Evolutionary conservation across 1,140 invertebrate species (phyloP), one percentile per base, ranked within the genome.

Genomic region (Orchesella cincta): DNA sequence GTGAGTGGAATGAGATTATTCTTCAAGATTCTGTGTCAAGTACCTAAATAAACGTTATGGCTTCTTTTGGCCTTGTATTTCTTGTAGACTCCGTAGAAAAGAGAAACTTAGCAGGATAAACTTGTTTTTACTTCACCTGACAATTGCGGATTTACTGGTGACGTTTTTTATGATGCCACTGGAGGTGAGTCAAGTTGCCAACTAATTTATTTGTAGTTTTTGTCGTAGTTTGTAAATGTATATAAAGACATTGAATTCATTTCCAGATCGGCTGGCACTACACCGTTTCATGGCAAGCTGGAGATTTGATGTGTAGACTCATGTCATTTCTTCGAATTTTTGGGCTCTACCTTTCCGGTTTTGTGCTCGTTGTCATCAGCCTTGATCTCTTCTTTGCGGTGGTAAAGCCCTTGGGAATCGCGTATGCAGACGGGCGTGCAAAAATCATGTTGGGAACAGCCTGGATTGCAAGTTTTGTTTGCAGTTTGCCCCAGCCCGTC

Each of bases 371-470:
- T 57, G 94, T 93, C 85, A 95, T 95, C 85, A 93, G 93, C 81
- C 86, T 95, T 72, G 93, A 95, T 86, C 78, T 93, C 86, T 96
- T 94, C 87, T 93, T 92, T 84, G 93, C 93, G 18, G 92, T 96
- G 12, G 83, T 94, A 78, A 91, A 91, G 82, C 94, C 94, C 0
- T 84, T 96, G 73, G 90, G 92, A 79, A 84, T 94, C 28, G 90
- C 88, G 46, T 87, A 88, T 51, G 88, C 90, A 77, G 90, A 93
- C 79, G 88, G 89, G 78, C 87, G 93, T 20, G 91, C 92, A 16
- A 90, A 90, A 82, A 84, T 90, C 28, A 92, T 95, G 88, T 83
- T 96, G n/a, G 85, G 87, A 26, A 85, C 88, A 0, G 93, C 94
- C 35, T 97, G 94, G 94, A 84, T 90, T 0, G 88, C 89, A 33